These are phyloP conservation scores for Smithornis capensis DNA, from an alignment of 2,113 vertebrate genomes.

Conservation along the genomic window DNA sequence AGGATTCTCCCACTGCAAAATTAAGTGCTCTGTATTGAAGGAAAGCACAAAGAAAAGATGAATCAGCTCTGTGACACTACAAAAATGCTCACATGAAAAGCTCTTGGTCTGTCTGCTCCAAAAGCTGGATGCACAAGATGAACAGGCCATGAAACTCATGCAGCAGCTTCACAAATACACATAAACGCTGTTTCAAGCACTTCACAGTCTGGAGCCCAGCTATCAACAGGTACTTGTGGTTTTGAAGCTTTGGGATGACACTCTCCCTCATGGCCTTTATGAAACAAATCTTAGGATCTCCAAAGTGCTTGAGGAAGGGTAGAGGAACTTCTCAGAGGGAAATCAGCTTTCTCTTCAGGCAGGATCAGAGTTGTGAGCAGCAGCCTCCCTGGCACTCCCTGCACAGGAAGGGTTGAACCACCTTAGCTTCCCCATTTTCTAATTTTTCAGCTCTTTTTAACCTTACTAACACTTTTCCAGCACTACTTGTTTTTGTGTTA, in stretches of 20 bases:
- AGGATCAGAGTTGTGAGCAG: not conserved
- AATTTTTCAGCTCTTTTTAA: not conserved
- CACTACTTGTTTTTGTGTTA: not conserved
- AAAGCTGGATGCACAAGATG: not conserved
- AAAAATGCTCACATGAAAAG: not conserved
- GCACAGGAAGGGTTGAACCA: fast-evolving
- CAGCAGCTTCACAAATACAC: not conserved
- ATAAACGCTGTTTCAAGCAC: not conserved
- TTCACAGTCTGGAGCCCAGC: not conserved
- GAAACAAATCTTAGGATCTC: not conserved
- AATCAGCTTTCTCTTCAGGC: not conserved
- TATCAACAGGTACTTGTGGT: not conserved
- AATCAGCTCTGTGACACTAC: not conserved
- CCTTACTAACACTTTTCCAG: not conserved
- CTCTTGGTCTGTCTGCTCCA: not conserved
- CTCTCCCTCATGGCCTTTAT: not conserved
- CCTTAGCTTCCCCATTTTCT: not conserved
- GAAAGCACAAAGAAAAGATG: not conserved
- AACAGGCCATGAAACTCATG: not conserved
- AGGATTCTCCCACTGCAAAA: not conserved
- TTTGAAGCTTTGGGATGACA: not conserved
- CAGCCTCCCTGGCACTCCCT: not conserved
- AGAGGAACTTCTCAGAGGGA: not conserved
- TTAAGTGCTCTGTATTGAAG: not conserved
- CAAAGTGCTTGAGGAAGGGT: not conserved